Evolutionary conservation across 1,140 invertebrate species (phyloP), one percentile per base, ranked within the genome.

Genomic region (Gryllus bimaculatus): DNA sequence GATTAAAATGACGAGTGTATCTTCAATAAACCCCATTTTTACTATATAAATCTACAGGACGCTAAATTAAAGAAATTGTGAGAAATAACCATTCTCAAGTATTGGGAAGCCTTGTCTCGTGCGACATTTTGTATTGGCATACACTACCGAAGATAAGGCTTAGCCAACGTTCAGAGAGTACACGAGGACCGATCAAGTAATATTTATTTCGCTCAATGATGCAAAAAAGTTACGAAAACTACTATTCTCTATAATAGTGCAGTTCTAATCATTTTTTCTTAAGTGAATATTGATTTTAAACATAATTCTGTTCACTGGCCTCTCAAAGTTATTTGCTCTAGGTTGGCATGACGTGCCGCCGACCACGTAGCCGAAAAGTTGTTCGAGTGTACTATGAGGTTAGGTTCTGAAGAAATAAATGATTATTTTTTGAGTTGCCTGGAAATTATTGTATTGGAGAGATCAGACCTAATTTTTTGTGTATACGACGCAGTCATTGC

Each of bases 1-100:
- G 74, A 90, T 84, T 81, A 92, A 88, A 82, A 93, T 90, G 82
- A 92, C 88, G 76, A 90, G 86, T 80, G 90, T 91, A 85, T 93
- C 92, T 83, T 90, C 90, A 49, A 92, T 84, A 83, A 93, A 90
- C 80, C 86, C 89, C 92, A 93, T 93, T 81, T 85, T 87, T 83
- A 79, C 20, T 48, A 77, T 20, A 66, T 18, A 3, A 10, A 7
- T 66, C 54, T 13, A 66, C 54, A 10, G 18, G 18, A 66, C 0
- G 18, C 7, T 66, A 66, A 39, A 39, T 39, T 39, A 39, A 39
- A 39, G 26, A 39, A 39, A 39, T 39, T 39, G 26, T 39, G 26
- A 39, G 26, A 39, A 10, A 66, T 66, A 18, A 18, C 7, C 54
- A 66, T 66, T 66, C 18, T 39, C 18, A 66, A 18, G 2, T 66